Base-by-base conservation (phyloP, 2,888 invertebrate species). In the Idaea biselata region DNA sequence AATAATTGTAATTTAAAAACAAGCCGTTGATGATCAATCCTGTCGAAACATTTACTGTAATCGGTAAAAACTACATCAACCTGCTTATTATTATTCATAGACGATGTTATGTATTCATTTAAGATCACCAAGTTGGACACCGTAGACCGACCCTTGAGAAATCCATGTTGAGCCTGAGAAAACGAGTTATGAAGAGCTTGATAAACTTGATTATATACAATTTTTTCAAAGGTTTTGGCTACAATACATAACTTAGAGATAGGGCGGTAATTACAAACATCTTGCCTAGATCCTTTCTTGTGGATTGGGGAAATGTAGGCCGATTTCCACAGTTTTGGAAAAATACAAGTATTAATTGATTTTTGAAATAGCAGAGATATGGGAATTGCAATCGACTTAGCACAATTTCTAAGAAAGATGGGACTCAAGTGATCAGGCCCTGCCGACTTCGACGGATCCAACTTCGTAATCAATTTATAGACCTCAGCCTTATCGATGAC, bases 61-160 rank as follows among this genome's bases (percentile, higher is more conserved):
- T 64, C 62, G 14, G 60, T 64, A 25, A 60, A 64, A 11, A 64
- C 16, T 18, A 66, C 32, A 59, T 68, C 59, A 11, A 65, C 59
- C n/a, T 62, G 58, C 7, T 31, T 11, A 16, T 55, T 32, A 14
- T 16, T 17, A 14, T 60, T 33, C 62, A 60, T 62, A 16, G 16
- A n/a, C 11, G 32, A 14, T 11, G 63, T 60, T n/a, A 65, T 16
- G 17, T 11, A 60, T 11, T 63, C 58, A 11, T 58, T 54, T 16
- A 59, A 32, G 0, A 66, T 8, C 3, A 58, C 8, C 4, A 63
- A 33, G 17, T 61, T 63, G 0, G 61, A 60, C 14, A 58, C 18
- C 5, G 66, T 63, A 6, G 66, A 66, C 0, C 61, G 61, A 6
- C 18, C 55, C n/a, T 57, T 66, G 1, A 60, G 14, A 53, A 66